Base-by-base conservation (phyloP, 2,113 vertebrate species). In the Alethe diademata region DNA sequence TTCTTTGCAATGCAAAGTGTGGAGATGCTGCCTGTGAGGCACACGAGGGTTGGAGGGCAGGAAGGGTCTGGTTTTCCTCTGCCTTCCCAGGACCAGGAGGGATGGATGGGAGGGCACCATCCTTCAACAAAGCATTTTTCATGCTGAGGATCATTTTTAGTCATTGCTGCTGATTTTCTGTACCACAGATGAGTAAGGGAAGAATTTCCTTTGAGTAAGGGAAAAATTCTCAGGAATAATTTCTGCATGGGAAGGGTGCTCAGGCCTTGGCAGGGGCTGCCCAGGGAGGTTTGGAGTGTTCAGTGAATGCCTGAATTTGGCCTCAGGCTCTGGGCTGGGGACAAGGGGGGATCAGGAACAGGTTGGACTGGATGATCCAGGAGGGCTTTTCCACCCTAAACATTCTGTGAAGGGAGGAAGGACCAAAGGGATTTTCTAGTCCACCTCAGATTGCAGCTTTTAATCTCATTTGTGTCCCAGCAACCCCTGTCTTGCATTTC, bases 111-210 rank as follows among this genome's bases (percentile, higher is more conserved):
- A 51, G 60, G 54, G 17, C 28, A 14, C 31, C 0, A 0, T 5
- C 0, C 8, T 47, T 19, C 6, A 60, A 3, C 19, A 3, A 25
- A 35, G 12, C 0, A 5, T 70, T 67, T 80, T 18, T 48, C 4
- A 0, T 20, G 58, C 57, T 33, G 53, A n/a, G 42, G 20, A 19
- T 64, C 8, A 1, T 12, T 25, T 71, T 31, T 20, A 88, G 29
- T 26, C 18, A 5, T 14, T 15, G 14, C 71, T 65, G 66, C 76
- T 89, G 11, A 0, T 67, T 86, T 82, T 56, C 36, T 26, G 33
- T 48, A 1, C 17, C 0, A 3, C 2, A 2, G 17, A 11, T 20
- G 43, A 4, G 28, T 11, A 8, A 28, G 28, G 35, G 36, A 43
- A 38, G 50, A 38, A 38, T 47, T 47, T 24, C 48, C 47, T 54